phyloP scores from a whole-genome alignment of 2,888 invertebrate genomes.

The Xanthia icteritia region DNA sequence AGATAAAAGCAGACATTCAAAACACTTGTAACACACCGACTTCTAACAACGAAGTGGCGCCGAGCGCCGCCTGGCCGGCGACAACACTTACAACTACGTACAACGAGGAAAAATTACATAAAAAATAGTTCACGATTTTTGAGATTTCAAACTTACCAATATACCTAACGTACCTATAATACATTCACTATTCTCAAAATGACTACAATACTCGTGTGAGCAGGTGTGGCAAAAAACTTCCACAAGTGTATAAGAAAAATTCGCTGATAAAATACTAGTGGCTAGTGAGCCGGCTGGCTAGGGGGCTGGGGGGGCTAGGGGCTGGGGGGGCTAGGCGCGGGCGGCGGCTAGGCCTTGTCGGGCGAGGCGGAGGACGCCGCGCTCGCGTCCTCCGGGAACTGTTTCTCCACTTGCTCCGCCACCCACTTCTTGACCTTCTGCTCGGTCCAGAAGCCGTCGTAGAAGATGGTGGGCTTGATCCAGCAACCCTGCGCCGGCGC shows the following conservation, averaged over 20 bases:
- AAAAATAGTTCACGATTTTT: conserved; percentile 76
- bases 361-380: conserved; percentile 69
- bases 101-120: conserved; percentile 75
- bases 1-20: conserved; percentile 32
- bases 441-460: conserved; percentile 90
- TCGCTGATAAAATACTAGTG: conserved; percentile 54
- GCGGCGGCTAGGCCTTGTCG: conserved; percentile 56
- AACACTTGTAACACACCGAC: conserved; percentile 41
- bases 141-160: conserved; percentile 72
- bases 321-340: neutral
- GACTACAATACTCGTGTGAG: conserved; percentile 60
- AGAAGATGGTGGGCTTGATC: conserved; percentile 89
- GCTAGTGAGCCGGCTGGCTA: conserved; percentile 27
- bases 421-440: conserved; percentile 90
- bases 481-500: conserved; percentile 83
- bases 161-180: conserved; percentile 61
- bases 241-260: conserved; percentile 66
- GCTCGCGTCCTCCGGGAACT: conserved; percentile 82
- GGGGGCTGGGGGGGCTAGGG: conserved; percentile 1
- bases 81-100: conserved; percentile 69
- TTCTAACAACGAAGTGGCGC: conserved; percentile 48
- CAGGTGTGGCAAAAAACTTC: conserved; percentile 64
- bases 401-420: conserved; percentile 88
- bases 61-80: conserved; percentile 37
- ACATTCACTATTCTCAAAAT: conserved; percentile 50